A percentile compares a stretch with the other conserved stretches of the same genome.
These are phyloP conservation scores for Electrona antarctica DNA, from an alignment of 2,113 vertebrate genomes.

Conservation along the genomic window DNA sequence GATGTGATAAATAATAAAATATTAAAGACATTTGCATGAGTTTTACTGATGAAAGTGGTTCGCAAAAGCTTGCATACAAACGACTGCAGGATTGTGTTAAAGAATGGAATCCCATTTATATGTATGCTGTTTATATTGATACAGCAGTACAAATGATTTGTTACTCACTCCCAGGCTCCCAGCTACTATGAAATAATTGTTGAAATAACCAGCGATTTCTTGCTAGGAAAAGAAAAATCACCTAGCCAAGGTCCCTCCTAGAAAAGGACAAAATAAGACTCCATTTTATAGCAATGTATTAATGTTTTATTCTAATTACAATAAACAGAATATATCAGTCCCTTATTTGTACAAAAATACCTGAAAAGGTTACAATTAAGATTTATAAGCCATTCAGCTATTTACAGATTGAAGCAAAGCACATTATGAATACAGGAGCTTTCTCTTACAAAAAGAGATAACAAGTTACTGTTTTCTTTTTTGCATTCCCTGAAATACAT, in stretches of 20 bases:
- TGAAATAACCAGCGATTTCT: too few relatives aligned
- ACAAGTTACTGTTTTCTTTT: constrained; percentile 74
- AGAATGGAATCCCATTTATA: too few relatives aligned
- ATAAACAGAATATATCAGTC: constrained; percentile 97
- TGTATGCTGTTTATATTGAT: too few relatives aligned
- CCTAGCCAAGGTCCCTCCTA: constrained; percentile 11
- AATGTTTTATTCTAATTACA: constrained; percentile 98
- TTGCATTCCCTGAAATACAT: constrained; percentile 89
- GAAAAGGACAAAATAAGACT: constrained; percentile 61
- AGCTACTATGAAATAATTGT: too few relatives aligned
- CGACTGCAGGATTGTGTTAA: too few relatives aligned
- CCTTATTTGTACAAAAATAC: constrained; percentile 99
- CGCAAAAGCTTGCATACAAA: too few relatives aligned
- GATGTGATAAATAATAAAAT: too few relatives aligned
- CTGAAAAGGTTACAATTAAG: constrained; percentile 95
- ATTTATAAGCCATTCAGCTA: constrained; percentile 90
- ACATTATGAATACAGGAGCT: constrained; percentile 84
- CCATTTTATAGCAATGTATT: constrained; percentile 88
- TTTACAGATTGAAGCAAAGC: constrained; percentile 92
- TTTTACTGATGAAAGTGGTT: too few relatives aligned
- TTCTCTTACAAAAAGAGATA: constrained; percentile 79
- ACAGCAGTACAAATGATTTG: too few relatives aligned
- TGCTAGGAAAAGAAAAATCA: too few relatives aligned
- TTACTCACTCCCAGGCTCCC: too few relatives aligned
- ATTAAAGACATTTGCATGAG: too few relatives aligned